Conservation (phyloP, 2,888 invertebrate genomes). For the Lepeophtheirus nordmannii region DNA sequence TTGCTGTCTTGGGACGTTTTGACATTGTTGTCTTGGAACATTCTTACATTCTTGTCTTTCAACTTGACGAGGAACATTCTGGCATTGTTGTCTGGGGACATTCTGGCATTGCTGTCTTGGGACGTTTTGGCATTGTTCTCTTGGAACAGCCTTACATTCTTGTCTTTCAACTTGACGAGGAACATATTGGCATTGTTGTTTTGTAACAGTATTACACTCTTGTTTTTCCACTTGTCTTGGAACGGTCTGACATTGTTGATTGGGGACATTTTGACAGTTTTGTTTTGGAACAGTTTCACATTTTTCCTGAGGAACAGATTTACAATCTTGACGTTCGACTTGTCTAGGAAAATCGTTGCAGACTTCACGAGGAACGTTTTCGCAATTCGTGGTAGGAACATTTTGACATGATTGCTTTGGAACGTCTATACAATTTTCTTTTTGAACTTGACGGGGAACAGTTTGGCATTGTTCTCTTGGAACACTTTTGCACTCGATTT, state of each 20-base stretch:
- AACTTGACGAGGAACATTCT: constrained; percentile 4
- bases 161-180: constrained; percentile 2
- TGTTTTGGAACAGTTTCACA: constrained; percentile 17
- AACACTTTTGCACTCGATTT: constrained; percentile 18
- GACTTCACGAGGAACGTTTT: constrained; percentile 11
- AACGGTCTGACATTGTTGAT: constrained; percentile 13
- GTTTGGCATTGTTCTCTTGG: constrained; percentile 22
- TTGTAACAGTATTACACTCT: constrained; percentile 13
- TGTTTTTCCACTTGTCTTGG: constrained; percentile 8
- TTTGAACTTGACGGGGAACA: constrained; percentile 18
- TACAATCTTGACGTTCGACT: constrained; percentile 19
- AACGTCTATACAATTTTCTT: constrained; percentile 11
- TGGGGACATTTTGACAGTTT: constrained; percentile 12
- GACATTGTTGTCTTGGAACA: constrained; percentile 20
- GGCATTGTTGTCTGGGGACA: constrained; percentile 19
- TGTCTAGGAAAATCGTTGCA: constrained; percentile 16
- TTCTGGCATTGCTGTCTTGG: constrained; percentile 13
- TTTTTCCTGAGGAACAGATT: constrained; percentile 11
- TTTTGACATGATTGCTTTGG: constrained; percentile 10
- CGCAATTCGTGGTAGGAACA: background rate
- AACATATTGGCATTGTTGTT: background rate
- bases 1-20: constrained; percentile 13
- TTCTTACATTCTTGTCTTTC: constrained; percentile 6
- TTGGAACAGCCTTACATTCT: constrained; percentile 18
- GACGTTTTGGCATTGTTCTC: constrained; percentile 2